A percentile compares a stretch with the other conserved stretches of the same genome.
These are phyloP conservation scores for Melanotaenia parkinsoni DNA, from an alignment of 2,797 vertebrate genomes.

Conservation along the genomic window DNA sequence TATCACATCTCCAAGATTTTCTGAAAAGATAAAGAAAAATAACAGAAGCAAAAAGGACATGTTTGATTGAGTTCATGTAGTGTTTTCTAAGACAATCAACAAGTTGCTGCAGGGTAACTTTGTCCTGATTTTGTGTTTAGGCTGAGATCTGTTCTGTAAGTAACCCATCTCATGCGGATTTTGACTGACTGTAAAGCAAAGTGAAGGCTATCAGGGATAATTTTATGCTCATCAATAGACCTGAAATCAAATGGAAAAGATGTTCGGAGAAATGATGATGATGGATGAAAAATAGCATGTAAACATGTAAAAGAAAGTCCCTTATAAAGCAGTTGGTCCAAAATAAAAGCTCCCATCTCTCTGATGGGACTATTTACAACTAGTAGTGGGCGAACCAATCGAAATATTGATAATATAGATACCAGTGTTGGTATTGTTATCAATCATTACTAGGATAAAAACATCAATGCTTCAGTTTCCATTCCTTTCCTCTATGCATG, in stretches of 20 bases:
- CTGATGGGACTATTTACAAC: slow-evolving; percentile 30
- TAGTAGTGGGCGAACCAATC: not conserved
- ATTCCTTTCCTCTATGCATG: too few species aligned
- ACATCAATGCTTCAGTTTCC: too few species aligned
- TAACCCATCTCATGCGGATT: slow-evolving; percentile 27
- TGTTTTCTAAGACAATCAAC: slow-evolving; percentile 32
- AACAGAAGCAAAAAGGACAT: slow-evolving; percentile 13
- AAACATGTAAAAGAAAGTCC: slow-evolving; percentile 21
- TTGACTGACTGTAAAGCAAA: slow-evolving; percentile 22
- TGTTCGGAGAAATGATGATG: not conserved
- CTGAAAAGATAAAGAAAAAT: slow-evolving; percentile 52
- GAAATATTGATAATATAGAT: too few species aligned
- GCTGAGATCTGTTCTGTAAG: slow-evolving; percentile 37
- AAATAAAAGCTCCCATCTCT: not conserved
- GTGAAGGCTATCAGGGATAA: slow-evolving; percentile 7
- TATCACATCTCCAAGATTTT: slow-evolving; percentile 47
- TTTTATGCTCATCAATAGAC: slow-evolving; percentile 22
- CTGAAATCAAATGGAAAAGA: slow-evolving; percentile 19
- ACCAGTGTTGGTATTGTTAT: too few species aligned
- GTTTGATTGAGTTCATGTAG: slow-evolving; percentile 18
- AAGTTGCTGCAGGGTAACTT: slow-evolving; percentile 31
- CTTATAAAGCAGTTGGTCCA: slow-evolving; percentile 16
- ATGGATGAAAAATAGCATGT: slow-evolving; percentile 1
- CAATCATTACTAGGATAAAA: too few species aligned
- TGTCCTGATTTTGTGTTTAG: slow-evolving; percentile 23